phyloP scores from a whole-genome alignment of 92 coral and sea anemone species.

The Blastomussa wellsi region DNA sequence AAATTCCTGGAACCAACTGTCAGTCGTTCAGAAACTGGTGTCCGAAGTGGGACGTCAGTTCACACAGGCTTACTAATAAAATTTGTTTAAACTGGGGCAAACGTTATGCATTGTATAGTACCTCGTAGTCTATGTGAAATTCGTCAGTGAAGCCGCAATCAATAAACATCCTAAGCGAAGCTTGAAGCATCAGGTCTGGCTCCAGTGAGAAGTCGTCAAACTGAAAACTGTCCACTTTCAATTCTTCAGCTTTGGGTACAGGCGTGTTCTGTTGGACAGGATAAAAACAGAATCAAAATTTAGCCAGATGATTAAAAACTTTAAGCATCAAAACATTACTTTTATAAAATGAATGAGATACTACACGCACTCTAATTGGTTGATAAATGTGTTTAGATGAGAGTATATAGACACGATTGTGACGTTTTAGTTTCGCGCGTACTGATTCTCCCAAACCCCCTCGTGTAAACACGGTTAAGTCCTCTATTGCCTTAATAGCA shows the following conservation, averaged over 20 bases:
- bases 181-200: slow-evolving; percentile 96
- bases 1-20: neutral
- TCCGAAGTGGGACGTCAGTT: neutral
- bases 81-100: neutral
- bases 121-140: slow-evolving; percentile 96
- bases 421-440: no score
- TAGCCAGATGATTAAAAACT: neutral
- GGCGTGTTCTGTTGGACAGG: slow-evolving; percentile 61
- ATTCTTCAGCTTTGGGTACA: slow-evolving; percentile 74
- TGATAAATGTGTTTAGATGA: no score
- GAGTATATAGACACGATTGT: no score
- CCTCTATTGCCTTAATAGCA: no score
- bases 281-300: neutral
- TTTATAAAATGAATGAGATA: no score
- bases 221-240: slow-evolving; percentile 79
- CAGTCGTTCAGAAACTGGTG: neutral
- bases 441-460: no score
- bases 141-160: slow-evolving; percentile 94
- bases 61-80: neutral
- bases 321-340: no score
- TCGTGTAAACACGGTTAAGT: no score
- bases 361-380: no score
- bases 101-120: slow-evolving; percentile 9
- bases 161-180: slow-evolving; percentile 91
- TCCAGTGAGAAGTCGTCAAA: slow-evolving; percentile 94